These are phyloP conservation scores for Mesitornis unicolor DNA, from an alignment of 2,113 vertebrate species.

Conservation along the genomic window DNA sequence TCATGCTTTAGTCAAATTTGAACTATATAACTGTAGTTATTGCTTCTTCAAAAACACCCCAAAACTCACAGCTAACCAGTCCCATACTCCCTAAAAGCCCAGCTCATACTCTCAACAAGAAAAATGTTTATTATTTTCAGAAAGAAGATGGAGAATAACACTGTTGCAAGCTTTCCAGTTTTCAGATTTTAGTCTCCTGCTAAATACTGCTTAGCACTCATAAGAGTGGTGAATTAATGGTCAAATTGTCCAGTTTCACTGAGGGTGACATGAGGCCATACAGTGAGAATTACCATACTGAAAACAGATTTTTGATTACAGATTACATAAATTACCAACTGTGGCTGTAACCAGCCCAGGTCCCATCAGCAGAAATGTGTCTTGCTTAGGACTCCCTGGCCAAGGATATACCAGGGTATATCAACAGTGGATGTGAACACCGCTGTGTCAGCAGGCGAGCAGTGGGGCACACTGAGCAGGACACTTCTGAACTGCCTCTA, in stretches of 20 bases:
- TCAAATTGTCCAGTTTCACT: neutral
- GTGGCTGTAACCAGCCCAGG: neutral
- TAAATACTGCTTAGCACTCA: neutral
- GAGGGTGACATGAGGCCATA: neutral
- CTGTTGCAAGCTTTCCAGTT: neutral
- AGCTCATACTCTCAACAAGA: neutral
- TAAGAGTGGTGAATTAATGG: neutral
- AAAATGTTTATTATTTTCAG: neutral
- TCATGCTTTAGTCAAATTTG: neutral
- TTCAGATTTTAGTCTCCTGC: neutral
- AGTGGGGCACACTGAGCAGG: neutral
- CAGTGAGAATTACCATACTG: neutral
- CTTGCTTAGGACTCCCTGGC: neutral
- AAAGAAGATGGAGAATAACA: neutral
- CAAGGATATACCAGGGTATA: neutral
- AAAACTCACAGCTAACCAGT: neutral
- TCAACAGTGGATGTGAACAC: rapidly evolving
- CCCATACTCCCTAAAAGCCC: neutral
- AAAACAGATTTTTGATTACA: neutral
- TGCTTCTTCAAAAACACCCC: neutral
- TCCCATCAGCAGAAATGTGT: neutral
- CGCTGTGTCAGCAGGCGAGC: rapidly evolving
- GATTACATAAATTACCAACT: neutral
- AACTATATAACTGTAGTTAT: neutral
- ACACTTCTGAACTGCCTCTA: neutral